Evolutionary conservation across 2,113 vertebrate genomes (phyloP).

Genomic region (Mustelus asterias): DNA sequence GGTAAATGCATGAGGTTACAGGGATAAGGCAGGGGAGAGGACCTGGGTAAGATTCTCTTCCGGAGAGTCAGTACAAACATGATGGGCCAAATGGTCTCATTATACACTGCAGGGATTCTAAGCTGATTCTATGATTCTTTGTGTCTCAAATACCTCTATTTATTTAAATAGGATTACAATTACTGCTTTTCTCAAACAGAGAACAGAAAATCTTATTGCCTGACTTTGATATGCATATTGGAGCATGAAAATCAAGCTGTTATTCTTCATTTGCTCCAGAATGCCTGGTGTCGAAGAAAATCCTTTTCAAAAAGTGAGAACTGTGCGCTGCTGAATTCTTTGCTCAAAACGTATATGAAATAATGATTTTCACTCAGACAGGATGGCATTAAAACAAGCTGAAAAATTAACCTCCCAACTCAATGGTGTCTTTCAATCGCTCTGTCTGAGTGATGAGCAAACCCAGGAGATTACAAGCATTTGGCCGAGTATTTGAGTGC

Average conservation of each 20-base stretch:
- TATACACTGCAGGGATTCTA: no score
- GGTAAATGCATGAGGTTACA: no score
- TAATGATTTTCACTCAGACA: background rate
- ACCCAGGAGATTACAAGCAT: background rate
- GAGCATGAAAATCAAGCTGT: background rate
- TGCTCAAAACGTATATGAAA: background rate
- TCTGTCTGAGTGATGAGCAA: background rate
- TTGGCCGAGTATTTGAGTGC: background rate
- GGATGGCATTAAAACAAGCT: background rate
- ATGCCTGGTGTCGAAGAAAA: background rate
- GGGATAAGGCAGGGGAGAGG: no score
- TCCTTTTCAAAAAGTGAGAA: background rate
- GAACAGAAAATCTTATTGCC: background rate
- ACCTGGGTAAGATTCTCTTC: no score
- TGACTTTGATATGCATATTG: background rate
- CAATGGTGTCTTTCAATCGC: background rate
- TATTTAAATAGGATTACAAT: background rate
- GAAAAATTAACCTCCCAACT: background rate
- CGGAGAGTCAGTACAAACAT: no score
- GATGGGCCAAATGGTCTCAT: no score
- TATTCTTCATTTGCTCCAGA: background rate
- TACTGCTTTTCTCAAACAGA: background rate
- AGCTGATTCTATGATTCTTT: background rate
- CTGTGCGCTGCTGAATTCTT: background rate
- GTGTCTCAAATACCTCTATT: background rate